phyloP scores from a whole-genome alignment of 2,797 vertebrate species.

The Clarias platycephalus region DNA sequence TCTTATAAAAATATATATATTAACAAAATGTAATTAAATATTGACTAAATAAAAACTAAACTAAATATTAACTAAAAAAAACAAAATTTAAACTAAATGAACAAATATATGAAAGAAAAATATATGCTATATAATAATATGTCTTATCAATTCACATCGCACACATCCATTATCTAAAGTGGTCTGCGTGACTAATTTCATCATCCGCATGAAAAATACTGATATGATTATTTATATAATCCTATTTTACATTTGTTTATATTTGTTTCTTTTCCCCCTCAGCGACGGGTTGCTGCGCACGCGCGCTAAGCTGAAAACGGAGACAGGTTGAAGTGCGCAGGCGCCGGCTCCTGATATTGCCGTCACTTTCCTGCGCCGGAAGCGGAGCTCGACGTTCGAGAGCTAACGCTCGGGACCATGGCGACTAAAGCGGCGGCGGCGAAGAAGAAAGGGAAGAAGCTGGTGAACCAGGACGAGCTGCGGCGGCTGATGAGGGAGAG shows the following conservation, averaged over 20 bases:
- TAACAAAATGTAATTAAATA: too few species aligned
- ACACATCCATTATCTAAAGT: background rate
- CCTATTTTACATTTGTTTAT: background rate
- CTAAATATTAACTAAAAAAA: too few species aligned
- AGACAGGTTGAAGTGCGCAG: background rate
- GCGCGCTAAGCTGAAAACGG: background rate
- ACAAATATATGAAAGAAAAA: too few species aligned
- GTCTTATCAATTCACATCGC: background rate
- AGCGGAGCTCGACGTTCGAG: background rate
- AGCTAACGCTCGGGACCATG: background rate
- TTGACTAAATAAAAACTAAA: too few species aligned
- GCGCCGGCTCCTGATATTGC: background rate
- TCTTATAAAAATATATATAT: too few species aligned
- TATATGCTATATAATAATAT: too few species aligned
- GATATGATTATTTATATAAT: background rate
- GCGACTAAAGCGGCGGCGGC: conserved; percentile 48
- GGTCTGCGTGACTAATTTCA: background rate
- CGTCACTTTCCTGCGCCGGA: conserved; percentile 36
- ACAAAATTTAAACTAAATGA: too few species aligned
- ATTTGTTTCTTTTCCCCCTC: background rate
- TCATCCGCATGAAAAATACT: background rate
- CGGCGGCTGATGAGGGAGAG: conserved; percentile 90
- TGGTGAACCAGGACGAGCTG: conserved; percentile 90
- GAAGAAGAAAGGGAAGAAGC: conserved; percentile 74
- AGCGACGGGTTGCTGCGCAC: background rate